Conservation (phyloP, 2,888 invertebrate species). For the Drosophila kuntzei region DNA sequence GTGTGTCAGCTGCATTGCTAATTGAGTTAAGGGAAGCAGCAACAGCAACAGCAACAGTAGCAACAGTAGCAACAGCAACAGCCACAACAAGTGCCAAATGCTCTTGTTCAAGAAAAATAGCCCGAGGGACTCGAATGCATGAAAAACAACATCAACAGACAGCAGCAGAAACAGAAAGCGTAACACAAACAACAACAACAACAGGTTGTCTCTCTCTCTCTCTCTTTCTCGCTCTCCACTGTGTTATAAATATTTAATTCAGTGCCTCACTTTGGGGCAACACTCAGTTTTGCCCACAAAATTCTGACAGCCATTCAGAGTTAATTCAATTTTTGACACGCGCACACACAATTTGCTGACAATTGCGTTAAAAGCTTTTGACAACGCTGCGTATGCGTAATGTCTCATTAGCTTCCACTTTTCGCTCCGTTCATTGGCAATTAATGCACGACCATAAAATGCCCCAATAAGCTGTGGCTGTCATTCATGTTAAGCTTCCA, state of each 20-base stretch:
- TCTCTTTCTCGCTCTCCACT: constrained; percentile 4
- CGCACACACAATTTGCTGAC: constrained; percentile 34
- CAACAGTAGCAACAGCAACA: constrained; percentile 6
- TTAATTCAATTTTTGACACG: constrained; percentile 50
- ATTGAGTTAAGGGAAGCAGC: constrained; percentile 62
- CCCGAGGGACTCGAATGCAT: constrained; percentile 25
- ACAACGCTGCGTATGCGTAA: constrained; percentile 50
- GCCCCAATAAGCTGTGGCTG: constrained; percentile 26
- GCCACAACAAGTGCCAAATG: constrained; percentile 33
- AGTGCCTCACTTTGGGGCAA: constrained; percentile 4
- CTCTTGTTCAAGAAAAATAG: constrained; percentile 36
- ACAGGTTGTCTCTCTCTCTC: constrained; percentile 3
- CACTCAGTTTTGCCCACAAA: constrained; percentile 4
- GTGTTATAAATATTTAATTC: constrained; percentile 52
- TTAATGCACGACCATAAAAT: constrained; percentile 48
- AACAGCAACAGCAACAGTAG: constrained; percentile 4
- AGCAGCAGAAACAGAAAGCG: not conserved
- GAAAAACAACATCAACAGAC: constrained; percentile 10
- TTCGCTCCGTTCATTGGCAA: constrained; percentile 46
- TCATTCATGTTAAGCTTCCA: constrained; percentile 14
- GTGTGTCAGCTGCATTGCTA: constrained; percentile 76
- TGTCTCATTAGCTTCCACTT: constrained; percentile 53
- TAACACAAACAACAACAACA: constrained; percentile 22
- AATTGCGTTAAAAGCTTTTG: constrained; percentile 58
- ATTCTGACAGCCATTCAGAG: constrained; percentile 6